phyloP scores from a whole-genome alignment of 1,140 invertebrate genomes.

The Microvelia longipes region DNA sequence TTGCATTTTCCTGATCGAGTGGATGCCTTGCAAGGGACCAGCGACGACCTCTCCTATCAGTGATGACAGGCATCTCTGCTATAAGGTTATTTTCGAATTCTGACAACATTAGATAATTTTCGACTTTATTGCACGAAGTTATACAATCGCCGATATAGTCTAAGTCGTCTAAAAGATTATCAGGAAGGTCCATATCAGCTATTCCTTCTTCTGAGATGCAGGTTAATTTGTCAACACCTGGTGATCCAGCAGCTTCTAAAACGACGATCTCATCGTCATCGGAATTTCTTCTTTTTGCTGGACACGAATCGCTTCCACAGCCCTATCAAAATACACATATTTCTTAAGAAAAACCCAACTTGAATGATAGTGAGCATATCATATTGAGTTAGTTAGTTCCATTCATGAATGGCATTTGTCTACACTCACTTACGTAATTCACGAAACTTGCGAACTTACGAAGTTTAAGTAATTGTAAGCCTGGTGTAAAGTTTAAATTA shows the following conservation, averaged over 20 bases:
- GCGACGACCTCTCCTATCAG: constrained; percentile 46
- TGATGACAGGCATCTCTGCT: constrained; percentile 53
- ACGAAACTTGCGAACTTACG: too few relatives aligned
- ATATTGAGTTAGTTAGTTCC: too few relatives aligned
- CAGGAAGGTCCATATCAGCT: constrained; percentile 65
- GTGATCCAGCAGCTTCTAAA: constrained; percentile 14
- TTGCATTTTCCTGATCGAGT: constrained; percentile 21
- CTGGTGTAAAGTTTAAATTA: too few relatives aligned
- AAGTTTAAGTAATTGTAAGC: too few relatives aligned
- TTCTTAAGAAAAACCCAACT: neutral
- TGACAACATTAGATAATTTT: constrained; percentile 72
- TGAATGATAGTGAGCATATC: neutral
- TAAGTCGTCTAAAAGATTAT: constrained; percentile 62
- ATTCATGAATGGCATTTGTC: too few relatives aligned
- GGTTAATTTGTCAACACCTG: constrained; percentile 43
- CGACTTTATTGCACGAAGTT: constrained; percentile 72
- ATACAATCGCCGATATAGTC: constrained; percentile 73
- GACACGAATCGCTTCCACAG: neutral
- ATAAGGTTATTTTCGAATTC: constrained; percentile 76
- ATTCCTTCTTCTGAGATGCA: constrained; percentile 77
- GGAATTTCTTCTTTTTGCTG: neutral
- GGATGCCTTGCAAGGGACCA: constrained; percentile 45
- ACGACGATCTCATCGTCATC: constrained; percentile 20
- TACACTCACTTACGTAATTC: too few relatives aligned
- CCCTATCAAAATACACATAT: neutral